Conservation (phyloP, 2,888 invertebrate species). For the Empis livida region DNA sequence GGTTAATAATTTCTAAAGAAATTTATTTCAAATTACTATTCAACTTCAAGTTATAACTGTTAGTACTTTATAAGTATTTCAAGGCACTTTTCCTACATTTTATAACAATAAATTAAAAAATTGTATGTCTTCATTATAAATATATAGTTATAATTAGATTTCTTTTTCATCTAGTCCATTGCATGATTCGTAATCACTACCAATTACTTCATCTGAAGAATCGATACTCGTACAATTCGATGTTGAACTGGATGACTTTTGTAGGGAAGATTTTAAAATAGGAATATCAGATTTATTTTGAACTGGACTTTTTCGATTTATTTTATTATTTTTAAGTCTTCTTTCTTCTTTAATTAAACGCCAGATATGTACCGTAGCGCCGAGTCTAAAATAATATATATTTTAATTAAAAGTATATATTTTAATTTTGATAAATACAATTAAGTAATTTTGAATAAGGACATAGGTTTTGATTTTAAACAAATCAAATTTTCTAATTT, state of each 20-base stretch:
- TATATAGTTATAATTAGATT: neutral
- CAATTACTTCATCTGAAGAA: constrained; percentile 6
- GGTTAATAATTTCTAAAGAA: too few species aligned
- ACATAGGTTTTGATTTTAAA: too few species aligned
- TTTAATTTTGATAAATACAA: too few species aligned
- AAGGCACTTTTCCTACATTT: too few species aligned
- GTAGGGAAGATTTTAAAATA: too few species aligned
- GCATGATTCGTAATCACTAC: constrained; percentile 11
- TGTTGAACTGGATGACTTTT: neutral
- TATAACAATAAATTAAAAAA: neutral
- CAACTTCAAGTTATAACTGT: too few species aligned
- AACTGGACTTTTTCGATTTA: neutral
- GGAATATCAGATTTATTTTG: neutral
- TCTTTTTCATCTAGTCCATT: constrained; percentile 8
- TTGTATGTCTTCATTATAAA: neutral
- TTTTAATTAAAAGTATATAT: too few species aligned
- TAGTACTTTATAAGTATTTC: too few species aligned
- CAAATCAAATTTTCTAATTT: too few species aligned
- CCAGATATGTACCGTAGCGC: constrained; percentile 76
- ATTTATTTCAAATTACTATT: too few species aligned
- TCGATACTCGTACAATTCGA: constrained; percentile 9
- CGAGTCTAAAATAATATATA: constrained; percentile 50
- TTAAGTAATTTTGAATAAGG: too few species aligned
- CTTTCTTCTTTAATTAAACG: constrained; percentile 48
- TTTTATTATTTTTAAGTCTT: constrained; percentile 1